Conservation (phyloP, 35 echinoderm and acorn worm genomes). For the Patiria miniata region DNA sequence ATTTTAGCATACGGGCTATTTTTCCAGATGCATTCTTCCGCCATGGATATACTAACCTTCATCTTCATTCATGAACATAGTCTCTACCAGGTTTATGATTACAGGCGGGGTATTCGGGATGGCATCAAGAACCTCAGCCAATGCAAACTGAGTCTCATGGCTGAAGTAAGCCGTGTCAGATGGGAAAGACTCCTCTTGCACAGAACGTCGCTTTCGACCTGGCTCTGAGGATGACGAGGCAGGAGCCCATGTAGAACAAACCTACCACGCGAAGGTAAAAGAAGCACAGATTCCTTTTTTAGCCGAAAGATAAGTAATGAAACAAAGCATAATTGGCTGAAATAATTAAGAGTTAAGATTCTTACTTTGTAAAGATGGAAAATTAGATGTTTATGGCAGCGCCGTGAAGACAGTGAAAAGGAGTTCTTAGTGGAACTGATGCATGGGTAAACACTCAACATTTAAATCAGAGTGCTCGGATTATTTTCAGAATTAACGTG, state of each 20-base stretch:
- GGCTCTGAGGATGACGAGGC: no score
- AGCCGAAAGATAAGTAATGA: neutral
- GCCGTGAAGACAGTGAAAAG: neutral
- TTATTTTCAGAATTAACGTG: no score
- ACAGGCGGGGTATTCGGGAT: neutral
- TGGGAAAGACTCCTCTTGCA: neutral
- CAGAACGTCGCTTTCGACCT: neutral
- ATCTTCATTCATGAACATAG: slow-evolving; percentile 8
- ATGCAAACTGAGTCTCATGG: slow-evolving; percentile 17
- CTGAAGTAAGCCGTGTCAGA: neutral
- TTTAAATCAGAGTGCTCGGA: no score
- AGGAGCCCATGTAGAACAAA: no score
- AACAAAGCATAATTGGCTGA: neutral
- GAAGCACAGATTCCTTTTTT: neutral
- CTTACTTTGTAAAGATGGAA: neutral
- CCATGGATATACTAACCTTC: slow-evolving; percentile 28
- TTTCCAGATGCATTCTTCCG: neutral
- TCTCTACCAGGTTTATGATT: slow-evolving; percentile 1
- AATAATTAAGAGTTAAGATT: neutral
- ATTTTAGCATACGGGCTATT: neutral
- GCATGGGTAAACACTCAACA: no score
- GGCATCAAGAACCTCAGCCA: neutral
- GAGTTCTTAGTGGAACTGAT: no score
- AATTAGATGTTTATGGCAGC: neutral
- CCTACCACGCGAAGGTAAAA: neutral